Evolutionary conservation across 1,140 invertebrate genomes (phyloP).

Genomic region (Drosophila pseudoananassae): DNA sequence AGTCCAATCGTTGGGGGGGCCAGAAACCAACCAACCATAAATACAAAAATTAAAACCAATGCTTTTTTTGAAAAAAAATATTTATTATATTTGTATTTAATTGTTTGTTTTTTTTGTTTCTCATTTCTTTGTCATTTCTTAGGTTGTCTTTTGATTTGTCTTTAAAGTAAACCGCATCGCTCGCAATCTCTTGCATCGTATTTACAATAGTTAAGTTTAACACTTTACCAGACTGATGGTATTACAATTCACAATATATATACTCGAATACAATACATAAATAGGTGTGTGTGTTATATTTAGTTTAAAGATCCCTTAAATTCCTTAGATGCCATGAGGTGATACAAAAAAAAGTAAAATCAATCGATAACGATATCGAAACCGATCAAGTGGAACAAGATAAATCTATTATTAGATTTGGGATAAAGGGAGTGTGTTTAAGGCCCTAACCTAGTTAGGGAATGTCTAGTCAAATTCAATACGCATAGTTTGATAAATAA

Average conservation of each 20-base stretch:
- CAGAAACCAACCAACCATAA: background rate
- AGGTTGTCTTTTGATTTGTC: conserved; percentile 44
- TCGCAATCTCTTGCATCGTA: conserved; percentile 22
- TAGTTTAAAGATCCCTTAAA: conserved; percentile 33
- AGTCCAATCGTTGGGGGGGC: background rate
- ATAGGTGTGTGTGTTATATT: conserved; percentile 14
- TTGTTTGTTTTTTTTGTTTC: conserved; percentile 17
- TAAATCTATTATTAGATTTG: background rate
- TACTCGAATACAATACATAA: conserved; percentile 48
- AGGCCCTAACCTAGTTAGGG: conserved; percentile 47
- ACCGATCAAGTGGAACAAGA: conserved; percentile 13
- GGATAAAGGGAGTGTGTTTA: conserved; percentile 2
- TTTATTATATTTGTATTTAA: conserved; percentile 50
- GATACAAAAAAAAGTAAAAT: conserved; percentile 4
- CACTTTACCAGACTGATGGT: conserved; percentile 20
- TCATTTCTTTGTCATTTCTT: background rate
- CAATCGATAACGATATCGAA: background rate
- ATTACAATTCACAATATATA: conserved; percentile 50
- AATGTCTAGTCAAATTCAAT: conserved; percentile 52
- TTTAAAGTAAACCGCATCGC: conserved; percentile 53
- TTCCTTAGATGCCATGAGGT: conserved; percentile 23
- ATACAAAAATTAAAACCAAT: background rate
- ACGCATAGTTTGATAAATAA: background rate
- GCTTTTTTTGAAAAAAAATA: conserved; percentile 53
- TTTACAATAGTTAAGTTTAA: conserved; percentile 63